Evolutionary conservation across 1,140 invertebrate species (phyloP).

Genomic region (Wasmannia auropunctata): DNA sequence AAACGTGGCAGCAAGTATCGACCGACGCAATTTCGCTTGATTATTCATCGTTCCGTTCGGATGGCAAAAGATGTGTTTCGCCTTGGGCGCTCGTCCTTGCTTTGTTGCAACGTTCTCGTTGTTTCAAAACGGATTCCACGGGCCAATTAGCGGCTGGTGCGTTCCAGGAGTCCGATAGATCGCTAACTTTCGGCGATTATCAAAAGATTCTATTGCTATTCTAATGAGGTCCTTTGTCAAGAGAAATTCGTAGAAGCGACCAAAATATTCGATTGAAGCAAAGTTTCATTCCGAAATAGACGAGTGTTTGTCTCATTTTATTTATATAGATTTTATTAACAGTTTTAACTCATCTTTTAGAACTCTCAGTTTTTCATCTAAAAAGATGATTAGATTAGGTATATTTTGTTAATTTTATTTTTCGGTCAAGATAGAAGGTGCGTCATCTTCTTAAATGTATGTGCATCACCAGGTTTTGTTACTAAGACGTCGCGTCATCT

Average conservation of each 20-base stretch:
- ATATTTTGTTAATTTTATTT: neutral
- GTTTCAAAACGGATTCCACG: conserved; percentile 14
- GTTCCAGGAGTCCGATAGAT: neutral
- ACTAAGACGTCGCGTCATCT: neutral
- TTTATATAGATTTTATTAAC: neutral
- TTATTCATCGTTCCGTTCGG: neutral
- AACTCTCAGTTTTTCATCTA: too few species aligned
- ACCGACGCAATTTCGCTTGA: neutral
- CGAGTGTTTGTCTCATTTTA: neutral
- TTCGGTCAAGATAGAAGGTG: neutral
- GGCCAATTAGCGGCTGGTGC: neutral
- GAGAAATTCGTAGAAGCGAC: neutral
- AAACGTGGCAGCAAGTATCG: neutral
- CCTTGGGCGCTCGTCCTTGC: neutral
- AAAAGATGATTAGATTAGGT: too few species aligned
- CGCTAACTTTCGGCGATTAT: neutral
- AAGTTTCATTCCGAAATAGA: neutral
- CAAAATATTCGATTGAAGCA: neutral
- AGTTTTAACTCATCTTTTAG: neutral
- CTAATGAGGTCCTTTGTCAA: neutral
- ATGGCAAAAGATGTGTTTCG: neutral
- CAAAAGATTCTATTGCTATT: neutral
- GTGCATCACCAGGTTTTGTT: neutral
- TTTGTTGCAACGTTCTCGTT: conserved; percentile 1
- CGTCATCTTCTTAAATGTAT: neutral